Conservation (phyloP, 92 coral and sea anemone species). For the Parazoanthus atlanticus region DNA sequence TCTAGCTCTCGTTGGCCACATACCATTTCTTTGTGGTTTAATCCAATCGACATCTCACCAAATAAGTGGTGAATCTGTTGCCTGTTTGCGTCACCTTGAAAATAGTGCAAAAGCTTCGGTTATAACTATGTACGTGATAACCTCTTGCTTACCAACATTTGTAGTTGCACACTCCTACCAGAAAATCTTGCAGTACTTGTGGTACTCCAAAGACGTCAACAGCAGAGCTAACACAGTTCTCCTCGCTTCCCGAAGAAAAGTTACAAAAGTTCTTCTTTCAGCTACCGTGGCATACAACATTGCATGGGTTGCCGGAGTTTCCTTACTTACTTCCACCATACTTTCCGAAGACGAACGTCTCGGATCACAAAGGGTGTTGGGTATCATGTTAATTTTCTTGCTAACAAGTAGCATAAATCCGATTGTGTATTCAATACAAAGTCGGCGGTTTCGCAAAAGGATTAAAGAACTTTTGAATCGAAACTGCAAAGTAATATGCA, state of each 20-base stretch:
- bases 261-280: slow-evolving; percentile 6
- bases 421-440: slow-evolving; percentile 47
- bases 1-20: background rate
- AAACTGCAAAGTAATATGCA: background rate
- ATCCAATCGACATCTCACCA: background rate
- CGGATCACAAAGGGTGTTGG: background rate
- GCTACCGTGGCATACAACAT: background rate
- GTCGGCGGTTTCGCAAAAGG: slow-evolving; percentile 29
- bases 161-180: slow-evolving; percentile 2
- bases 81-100: slow-evolving; percentile 1
- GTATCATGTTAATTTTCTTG: background rate
- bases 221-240: slow-evolving; percentile 6
- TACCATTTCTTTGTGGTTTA: background rate
- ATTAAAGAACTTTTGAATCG: slow-evolving; percentile 27
- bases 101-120: background rate
- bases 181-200: background rate
- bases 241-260: background rate
- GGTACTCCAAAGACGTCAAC: background rate
- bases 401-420: slow-evolving; percentile 46
- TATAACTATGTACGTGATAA: background rate
- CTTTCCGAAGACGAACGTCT: background rate
- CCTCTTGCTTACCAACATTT: background rate
- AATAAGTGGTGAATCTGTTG: background rate
- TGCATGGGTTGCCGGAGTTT: background rate
- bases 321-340: background rate